Percentiles rank a stretch among this genome's conserved stretches.
Evolutionary conservation across 2,113 vertebrate genomes (phyloP).

Genomic region (Entelurus aequoreus): DNA sequence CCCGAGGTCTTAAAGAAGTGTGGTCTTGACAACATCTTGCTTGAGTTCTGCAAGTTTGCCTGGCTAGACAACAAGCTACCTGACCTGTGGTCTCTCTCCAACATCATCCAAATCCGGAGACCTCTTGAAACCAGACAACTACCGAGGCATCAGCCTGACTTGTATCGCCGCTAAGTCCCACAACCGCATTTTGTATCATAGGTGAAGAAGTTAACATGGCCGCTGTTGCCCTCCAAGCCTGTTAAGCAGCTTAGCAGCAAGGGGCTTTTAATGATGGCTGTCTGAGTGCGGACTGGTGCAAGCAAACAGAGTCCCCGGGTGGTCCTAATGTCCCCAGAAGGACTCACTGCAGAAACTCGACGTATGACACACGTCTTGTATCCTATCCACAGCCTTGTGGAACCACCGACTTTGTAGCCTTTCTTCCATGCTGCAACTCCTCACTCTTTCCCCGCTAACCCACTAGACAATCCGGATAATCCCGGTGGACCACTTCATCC

Average conservation of each 20-base stretch:
- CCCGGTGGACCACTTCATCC: neutral
- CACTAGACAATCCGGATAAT: constrained; percentile 4
- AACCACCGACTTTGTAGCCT: neutral
- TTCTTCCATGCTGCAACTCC: neutral
- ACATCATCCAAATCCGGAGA: too few species aligned
- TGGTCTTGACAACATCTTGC: too few species aligned
- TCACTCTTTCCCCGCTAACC: too few species aligned
- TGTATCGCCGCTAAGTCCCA: too few species aligned
- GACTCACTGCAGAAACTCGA: neutral
- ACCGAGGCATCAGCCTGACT: too few species aligned
- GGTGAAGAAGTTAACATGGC: constrained; percentile 13
- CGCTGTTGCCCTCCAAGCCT: constrained; percentile 39
- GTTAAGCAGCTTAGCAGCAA: constrained; percentile 50
- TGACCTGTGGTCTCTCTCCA: too few species aligned
- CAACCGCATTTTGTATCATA: neutral
- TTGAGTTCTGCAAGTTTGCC: too few species aligned
- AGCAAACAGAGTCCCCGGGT: constrained; percentile 10
- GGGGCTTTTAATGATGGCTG: constrained; percentile 57
- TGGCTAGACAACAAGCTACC: too few species aligned
- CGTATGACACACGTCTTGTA: neutral
- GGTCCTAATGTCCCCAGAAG: neutral
- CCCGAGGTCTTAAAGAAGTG: too few species aligned
- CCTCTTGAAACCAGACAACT: too few species aligned
- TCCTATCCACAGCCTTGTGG: neutral
- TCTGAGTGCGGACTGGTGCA: constrained; percentile 30